Base-by-base conservation (phyloP, 2,888 invertebrate species). In the Neoscelio sp. region DNA sequence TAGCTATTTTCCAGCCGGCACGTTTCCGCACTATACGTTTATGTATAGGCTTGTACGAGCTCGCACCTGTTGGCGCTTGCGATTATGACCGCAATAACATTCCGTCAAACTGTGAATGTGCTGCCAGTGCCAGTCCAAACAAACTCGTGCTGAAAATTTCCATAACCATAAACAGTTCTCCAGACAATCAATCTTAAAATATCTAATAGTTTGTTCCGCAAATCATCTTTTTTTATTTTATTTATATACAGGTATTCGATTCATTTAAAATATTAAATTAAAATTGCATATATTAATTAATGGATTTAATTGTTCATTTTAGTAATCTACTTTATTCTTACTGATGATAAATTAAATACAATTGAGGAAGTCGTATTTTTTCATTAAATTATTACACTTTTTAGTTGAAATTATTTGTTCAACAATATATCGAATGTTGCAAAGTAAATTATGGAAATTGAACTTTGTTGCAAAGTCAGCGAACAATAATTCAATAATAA, bases 31-130 rank as follows among this genome's bases (percentile, higher is more conserved):
- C 60, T 68, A 20, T 70, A 33, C 48, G 64, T 42, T 65, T 74
- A 58, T 67, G 67, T 79, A 82, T 88, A 88, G 87, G 87, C 87
- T 87, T 85, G 85, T 82, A 82, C 81, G 86, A 84, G 85, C 86
- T 88, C 86, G 86, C 90, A 90, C 90, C 90, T 90, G 90, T 89
- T 90, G 90, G 90, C 87, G 88, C 86, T 85, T 86, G 85, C 87
- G 89, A 89, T 89, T 89, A 90, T 89, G 88, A 89, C 89, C 87
- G 89, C 87, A 89, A 89, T 89, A 89, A 89, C 89, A 89, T 89
- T 89, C 87, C 89, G 89, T 90, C 89, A 89, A 89, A 89, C 85
- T 85, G 85, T 67, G 67, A 78, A 71, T 77, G 65, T 33, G 65
- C 58, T 77, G 71, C 71, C 62, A 73, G 78, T 62, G 73, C 60